phyloP scores from a whole-genome alignment of 2,113 vertebrate genomes.

The Burhinus oedicnemus region DNA sequence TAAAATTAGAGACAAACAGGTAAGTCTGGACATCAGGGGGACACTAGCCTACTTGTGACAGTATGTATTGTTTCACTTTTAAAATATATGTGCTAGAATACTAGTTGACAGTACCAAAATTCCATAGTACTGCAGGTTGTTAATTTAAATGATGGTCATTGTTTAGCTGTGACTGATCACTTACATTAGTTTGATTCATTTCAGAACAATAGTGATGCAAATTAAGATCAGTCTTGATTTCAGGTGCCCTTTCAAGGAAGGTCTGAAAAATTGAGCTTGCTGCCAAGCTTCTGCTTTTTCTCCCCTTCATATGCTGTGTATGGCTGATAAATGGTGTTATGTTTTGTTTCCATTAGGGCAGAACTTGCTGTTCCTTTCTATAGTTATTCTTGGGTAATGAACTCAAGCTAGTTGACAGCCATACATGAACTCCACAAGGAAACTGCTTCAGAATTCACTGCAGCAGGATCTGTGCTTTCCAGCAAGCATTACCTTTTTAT shows the following conservation, averaged over 20 bases:
- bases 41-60: not conserved
- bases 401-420: not conserved
- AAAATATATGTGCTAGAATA: not conserved
- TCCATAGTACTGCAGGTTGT: not conserved
- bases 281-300: conserved; percentile 45
- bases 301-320: not conserved
- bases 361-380: conserved; percentile 40
- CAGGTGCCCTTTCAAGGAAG: conserved; percentile 1
- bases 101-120: not conserved
- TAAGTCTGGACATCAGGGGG: conserved; percentile 46
- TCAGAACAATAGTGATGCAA: not conserved
- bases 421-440: not conserved
- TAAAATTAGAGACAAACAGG: conserved; percentile 97
- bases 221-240: not conserved
- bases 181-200: not conserved
- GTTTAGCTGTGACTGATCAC: not conserved
- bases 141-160: not conserved
- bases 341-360: conserved; percentile 35
- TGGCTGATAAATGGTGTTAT: conserved; percentile 17
- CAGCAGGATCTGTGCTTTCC: not conserved
- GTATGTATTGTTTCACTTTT: not conserved
- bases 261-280: not conserved
- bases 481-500: not conserved
- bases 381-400: conserved; percentile 6
- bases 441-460: not conserved